These are phyloP conservation scores for Pseudomyrmex gracilis DNA, from an alignment of 1,140 invertebrate genomes.

Conservation along the genomic window DNA sequence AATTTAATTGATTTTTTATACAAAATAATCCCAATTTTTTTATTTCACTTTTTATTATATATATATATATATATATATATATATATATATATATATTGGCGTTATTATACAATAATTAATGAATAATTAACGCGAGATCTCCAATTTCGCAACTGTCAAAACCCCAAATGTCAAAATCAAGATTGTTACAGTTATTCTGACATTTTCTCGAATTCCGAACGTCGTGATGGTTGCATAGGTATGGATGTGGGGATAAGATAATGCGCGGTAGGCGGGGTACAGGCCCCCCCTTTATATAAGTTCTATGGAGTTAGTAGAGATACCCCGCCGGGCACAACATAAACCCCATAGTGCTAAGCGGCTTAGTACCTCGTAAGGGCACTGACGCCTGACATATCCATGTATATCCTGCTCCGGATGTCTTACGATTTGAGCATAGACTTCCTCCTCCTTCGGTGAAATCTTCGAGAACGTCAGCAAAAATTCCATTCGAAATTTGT, in stretches of 20 bases:
- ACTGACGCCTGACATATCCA: constrained; percentile 84
- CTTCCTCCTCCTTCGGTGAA: background rate
- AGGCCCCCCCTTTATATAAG: constrained; percentile 73
- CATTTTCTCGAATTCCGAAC: constrained; percentile 29
- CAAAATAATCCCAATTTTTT: constrained; percentile 7
- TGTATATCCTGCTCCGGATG: constrained; percentile 67
- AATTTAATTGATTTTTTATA: background rate
- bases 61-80: background rate
- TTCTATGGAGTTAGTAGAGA: constrained; percentile 81
- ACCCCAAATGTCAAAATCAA: constrained; percentile 5
- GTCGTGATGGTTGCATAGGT: constrained; percentile 25
- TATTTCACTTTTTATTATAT: background rate
- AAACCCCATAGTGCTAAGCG: constrained; percentile 84
- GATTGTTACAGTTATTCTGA: constrained; percentile 40
- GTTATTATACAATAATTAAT: background rate
- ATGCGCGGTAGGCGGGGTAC: constrained; percentile 73
- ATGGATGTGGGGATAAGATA: constrained; percentile 72
- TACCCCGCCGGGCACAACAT: constrained; percentile 82
- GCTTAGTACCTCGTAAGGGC: constrained; percentile 84
- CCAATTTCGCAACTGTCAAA: constrained; percentile 23
- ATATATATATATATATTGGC: background rate
- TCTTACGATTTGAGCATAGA: constrained; percentile 42
- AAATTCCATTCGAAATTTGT: constrained; percentile 23
- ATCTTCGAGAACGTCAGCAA: background rate
- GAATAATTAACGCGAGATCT: constrained; percentile 15